These are phyloP conservation scores for Lepetodrilus schrolli DNA, from an alignment of 2,888 invertebrate genomes.

Conservation along the genomic window DNA sequence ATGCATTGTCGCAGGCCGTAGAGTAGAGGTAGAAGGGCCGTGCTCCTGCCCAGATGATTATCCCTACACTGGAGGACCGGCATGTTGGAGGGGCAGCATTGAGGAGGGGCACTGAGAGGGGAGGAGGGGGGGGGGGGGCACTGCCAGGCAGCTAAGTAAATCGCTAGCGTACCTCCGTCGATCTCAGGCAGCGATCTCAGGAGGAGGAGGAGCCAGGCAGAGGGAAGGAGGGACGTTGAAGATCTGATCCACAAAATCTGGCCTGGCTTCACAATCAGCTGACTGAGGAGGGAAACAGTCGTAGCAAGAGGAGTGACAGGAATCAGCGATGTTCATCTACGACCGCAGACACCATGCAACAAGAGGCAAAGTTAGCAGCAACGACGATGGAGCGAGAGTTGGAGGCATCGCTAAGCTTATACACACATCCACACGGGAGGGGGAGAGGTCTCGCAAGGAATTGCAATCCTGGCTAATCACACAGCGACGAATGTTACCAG, in stretches of 20 bases:
- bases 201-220: neutral
- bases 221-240: too few species aligned
- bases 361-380: neutral
- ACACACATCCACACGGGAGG: neutral
- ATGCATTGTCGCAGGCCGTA: neutral
- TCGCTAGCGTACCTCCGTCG: slow-evolving; percentile 1
- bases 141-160: slow-evolving; percentile 21
- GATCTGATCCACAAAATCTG: slow-evolving; percentile 15
- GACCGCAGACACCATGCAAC: neutral
- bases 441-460: neutral
- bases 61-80: neutral
- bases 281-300: neutral
- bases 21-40: neutral
- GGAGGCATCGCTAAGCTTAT: too few species aligned
- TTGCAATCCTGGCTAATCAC: neutral
- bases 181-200: slow-evolving; percentile 8
- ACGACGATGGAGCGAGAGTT: neutral
- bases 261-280: slow-evolving; percentile 19
- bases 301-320: neutral
- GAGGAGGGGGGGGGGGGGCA: slow-evolving; percentile 1
- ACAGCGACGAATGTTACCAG: neutral
- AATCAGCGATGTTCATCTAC: neutral
- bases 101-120: slow-evolving; percentile 12
- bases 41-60: neutral
- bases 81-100: neutral